Conservation (phyloP, 2,797 vertebrate genomes). For the Emys orbicularis region DNA sequence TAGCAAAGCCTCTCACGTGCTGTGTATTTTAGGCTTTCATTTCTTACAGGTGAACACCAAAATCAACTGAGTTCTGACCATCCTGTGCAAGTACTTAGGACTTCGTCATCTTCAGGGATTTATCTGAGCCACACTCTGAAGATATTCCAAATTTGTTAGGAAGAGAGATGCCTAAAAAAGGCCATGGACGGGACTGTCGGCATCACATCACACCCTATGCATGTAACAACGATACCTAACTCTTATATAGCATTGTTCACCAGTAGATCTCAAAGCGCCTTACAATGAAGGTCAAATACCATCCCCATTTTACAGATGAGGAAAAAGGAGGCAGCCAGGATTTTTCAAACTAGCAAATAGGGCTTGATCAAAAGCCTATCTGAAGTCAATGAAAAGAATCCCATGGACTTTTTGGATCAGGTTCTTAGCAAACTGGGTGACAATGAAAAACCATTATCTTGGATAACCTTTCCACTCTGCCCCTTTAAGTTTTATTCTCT, state of each 20-base stretch:
- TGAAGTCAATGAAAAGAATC: background rate
- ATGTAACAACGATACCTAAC: background rate
- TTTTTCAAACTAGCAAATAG: background rate
- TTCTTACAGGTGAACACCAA: background rate
- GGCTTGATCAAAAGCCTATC: background rate
- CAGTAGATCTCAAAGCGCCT: background rate
- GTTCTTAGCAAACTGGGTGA: background rate
- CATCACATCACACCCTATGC: background rate
- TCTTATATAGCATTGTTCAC: background rate
- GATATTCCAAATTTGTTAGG: no score
- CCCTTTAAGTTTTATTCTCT: background rate
- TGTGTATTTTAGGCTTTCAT: background rate
- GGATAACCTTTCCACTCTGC: background rate
- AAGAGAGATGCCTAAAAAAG: background rate
- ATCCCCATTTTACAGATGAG: background rate
- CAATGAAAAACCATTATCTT: background rate
- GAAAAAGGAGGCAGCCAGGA: background rate
- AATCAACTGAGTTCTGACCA: background rate
- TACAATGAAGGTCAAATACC: background rate
- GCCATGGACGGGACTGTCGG: background rate
- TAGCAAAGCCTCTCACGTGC: background rate
- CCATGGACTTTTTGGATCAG: background rate
- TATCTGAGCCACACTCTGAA: background rate
- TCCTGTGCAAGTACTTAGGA: background rate
- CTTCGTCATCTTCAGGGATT: background rate